These are phyloP conservation scores for Trididemnum miniatum DNA, from an alignment of 23 tunicate species.

Conservation along the genomic window DNA sequence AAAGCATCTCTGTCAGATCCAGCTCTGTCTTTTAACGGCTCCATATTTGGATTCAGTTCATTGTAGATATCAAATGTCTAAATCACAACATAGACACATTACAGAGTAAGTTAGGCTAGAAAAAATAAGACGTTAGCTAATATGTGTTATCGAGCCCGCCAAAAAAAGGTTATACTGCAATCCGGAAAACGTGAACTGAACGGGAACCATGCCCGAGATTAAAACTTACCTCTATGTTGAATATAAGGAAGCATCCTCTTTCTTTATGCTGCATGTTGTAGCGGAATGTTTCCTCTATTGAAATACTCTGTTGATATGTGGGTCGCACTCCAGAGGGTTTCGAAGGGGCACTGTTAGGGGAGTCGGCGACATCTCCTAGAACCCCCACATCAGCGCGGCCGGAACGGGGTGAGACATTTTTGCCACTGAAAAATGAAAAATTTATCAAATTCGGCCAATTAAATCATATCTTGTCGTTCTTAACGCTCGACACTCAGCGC, in stretches of 20 bases:
- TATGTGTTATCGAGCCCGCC: neutral
- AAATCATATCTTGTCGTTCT: too few relatives aligned
- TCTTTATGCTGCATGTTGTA: constrained; percentile 34
- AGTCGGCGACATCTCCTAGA: neutral
- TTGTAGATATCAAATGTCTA: constrained; percentile 23
- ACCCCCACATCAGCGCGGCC: neutral
- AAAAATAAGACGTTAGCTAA: neutral
- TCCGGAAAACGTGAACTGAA: too few relatives aligned
- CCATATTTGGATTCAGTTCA: neutral
- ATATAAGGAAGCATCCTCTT: constrained; percentile 51
- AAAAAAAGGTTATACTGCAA: neutral
- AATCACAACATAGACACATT: neutral
- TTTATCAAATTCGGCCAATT: too few relatives aligned
- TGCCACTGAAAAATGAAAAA: neutral
- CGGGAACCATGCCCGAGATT: too few relatives aligned
- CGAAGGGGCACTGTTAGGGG: neutral
- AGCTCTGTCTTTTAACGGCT: constrained; percentile 20
- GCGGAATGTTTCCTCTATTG: constrained; percentile 13
- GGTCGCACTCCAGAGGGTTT: neutral
- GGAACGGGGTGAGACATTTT: neutral
- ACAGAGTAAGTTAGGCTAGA: neutral
- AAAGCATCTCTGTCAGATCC: constrained; percentile 62
- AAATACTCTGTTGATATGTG: neutral
- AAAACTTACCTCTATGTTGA: constrained; percentile 29
- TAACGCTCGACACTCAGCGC: too few relatives aligned